Percentiles rank a stretch among this genome's conserved stretches.
These are phyloP conservation scores for Ametastegia equiseti DNA, from an alignment of 2,888 invertebrate genomes.

Conservation along the genomic window DNA sequence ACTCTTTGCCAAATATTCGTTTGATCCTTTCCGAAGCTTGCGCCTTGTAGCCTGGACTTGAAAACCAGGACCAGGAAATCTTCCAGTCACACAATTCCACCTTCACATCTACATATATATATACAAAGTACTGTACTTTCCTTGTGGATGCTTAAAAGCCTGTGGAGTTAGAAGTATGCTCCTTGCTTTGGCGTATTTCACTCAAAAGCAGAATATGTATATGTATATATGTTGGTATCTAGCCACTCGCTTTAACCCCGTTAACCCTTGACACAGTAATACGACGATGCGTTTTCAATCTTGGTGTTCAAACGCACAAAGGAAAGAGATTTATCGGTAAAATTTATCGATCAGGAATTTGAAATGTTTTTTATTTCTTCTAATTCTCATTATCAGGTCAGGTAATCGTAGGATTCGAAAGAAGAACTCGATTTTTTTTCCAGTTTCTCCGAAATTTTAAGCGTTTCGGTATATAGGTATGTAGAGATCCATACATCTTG, in stretches of 20 bases:
- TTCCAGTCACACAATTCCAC: conserved; percentile 24
- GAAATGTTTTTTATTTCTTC: too few relatives aligned
- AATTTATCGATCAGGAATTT: too few relatives aligned
- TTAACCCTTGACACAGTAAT: conserved; percentile 24
- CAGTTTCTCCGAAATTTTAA: not conserved
- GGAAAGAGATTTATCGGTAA: too few relatives aligned
- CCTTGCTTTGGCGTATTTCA: conserved; percentile 8
- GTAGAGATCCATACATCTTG: too few relatives aligned
- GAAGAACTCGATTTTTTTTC: not conserved
- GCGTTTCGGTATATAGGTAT: too few relatives aligned
- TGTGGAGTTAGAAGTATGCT: not conserved
- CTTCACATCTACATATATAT: not conserved
- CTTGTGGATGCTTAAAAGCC: not conserved
- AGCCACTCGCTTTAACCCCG: conserved; percentile 1
- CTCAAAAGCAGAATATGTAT: not conserved
- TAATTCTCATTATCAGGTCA: too few relatives aligned
- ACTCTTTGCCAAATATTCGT: conserved; percentile 39
- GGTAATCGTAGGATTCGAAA: too few relatives aligned
- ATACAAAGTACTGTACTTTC: not conserved
- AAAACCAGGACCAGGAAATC: conserved; percentile 6
- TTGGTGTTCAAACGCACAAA: too few relatives aligned
- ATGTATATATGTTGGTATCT: too few relatives aligned
- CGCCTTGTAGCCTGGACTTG: conserved; percentile 16
- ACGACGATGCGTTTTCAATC: not conserved
- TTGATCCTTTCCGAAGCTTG: conserved; percentile 41